Evolutionary conservation across 2,888 invertebrate genomes (phyloP), one percentile per base, ranked within the genome.

Genomic region (Cinara cedri): DNA sequence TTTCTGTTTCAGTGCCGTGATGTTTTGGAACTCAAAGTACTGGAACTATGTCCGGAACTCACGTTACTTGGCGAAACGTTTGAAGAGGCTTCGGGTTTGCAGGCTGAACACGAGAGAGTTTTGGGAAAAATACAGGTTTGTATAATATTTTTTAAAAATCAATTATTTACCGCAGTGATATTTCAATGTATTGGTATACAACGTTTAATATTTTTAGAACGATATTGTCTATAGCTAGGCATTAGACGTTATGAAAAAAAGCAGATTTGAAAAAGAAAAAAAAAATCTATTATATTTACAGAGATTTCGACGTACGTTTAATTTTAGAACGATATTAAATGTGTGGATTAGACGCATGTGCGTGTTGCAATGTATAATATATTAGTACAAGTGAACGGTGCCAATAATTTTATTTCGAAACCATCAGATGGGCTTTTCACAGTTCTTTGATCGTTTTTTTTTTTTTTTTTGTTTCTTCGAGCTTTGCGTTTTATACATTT

Each of bases 21-120:
- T 85, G 92, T 91, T 89, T 88, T 95, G 83, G 90, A 93, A 84
- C 88, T 96, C 83, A 93, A 94, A 85, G 92, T 96, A 82, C 89
- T 95, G 84, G 94, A 95, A 86, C 90, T 95, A 85, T 90, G 91
- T 83, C 96, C 96, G 65, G 92, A 92, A 85, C 88, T 96, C 84
- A 92, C 94, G 83, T 90, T 91, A 83, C 89, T 96, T 82, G 96
- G 95, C 83, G 87, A 89, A 82, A 91, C 89, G 83, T 87, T 93
- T 81, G 90, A 91, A 83, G 93, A 94, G 86, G 93, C 95, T 34
- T 87, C 90, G 82, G 89, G 90, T 84, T 88, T 94, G 83, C 91
- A 92, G 84, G 88, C 88, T 83, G 91, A 93, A 82, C 96, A 96
- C 87, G 91, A 93, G 86, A 93, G 94, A 86, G 91, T 95, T 83